Evolutionary conservation across 2,888 invertebrate species (phyloP).

Genomic region (Oligia latruncula): DNA sequence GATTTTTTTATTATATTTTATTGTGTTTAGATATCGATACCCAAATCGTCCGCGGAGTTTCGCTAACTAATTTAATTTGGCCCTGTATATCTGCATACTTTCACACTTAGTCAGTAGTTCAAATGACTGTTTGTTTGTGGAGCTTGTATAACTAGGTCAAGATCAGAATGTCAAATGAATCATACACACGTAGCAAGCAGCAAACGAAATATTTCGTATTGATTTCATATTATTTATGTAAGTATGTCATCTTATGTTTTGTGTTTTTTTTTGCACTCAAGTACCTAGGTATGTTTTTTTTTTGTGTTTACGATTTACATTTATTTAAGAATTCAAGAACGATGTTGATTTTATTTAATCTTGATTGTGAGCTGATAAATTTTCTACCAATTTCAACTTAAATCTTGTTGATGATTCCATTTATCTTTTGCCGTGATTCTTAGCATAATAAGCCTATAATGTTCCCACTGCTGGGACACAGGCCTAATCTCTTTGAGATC

Average conservation of each 20-base stretch:
- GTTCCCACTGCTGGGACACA: not conserved
- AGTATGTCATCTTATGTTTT: no score
- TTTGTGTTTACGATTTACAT: not conserved
- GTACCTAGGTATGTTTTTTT: not conserved
- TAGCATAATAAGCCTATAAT: not conserved
- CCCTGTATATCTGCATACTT: conserved; percentile 29
- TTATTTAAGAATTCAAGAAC: not conserved
- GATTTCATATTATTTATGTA: no score
- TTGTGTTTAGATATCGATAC: no score
- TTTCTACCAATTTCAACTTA: not conserved
- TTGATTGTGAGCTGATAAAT: not conserved
- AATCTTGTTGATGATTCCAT: not conserved
- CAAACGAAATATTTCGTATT: not conserved
- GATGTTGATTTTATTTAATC: not conserved
- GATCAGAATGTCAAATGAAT: conserved; percentile 67
- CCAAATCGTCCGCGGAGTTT: not conserved
- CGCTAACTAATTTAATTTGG: no score
- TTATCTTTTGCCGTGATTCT: not conserved
- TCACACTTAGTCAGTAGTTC: conserved; percentile 52
- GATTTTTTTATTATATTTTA: no score
- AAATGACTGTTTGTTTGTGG: conserved; percentile 45
- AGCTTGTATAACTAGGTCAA: conserved; percentile 66
- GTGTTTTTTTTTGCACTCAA: not conserved
- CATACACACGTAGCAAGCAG: conserved; percentile 32
- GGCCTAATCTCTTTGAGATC: not conserved